These are phyloP conservation scores for Dasypus novemcinctus DNA, from an alignment of 2,113 vertebrate genomes.

Conservation along the genomic window DNA sequence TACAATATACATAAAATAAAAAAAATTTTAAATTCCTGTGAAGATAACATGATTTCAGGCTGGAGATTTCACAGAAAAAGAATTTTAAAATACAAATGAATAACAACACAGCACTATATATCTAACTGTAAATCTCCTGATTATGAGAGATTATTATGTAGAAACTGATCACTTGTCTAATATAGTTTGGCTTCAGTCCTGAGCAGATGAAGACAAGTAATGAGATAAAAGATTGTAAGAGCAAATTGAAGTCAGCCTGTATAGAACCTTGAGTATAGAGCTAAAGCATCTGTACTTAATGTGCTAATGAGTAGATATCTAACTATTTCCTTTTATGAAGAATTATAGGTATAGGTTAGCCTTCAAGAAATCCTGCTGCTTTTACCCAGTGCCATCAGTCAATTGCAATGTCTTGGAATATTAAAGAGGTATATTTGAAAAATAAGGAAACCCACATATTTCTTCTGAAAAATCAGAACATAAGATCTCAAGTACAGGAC, in stretches of 20 bases:
- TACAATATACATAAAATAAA: not conserved
- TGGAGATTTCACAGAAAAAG: not conserved
- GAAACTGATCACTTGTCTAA: not conserved
- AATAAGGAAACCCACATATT: not conserved
- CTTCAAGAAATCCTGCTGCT: not conserved
- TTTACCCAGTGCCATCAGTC: not conserved
- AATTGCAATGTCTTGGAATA: not conserved
- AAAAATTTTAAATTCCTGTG: not conserved
- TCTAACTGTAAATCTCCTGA: not conserved
- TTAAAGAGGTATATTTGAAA: not conserved
- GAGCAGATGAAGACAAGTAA: not conserved
- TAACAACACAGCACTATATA: too few species aligned
- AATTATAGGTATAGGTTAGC: not conserved
- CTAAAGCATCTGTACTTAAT: not conserved
- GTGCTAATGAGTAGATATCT: not conserved
- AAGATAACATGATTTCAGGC: not conserved
- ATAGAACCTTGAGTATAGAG: not conserved
- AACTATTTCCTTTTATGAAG: not conserved
- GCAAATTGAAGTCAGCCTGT: not conserved
- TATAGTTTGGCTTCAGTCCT: not conserved
- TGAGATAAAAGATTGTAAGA: not conserved
- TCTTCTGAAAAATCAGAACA: not conserved
- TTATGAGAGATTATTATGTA: not conserved
- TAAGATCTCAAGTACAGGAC: not conserved
- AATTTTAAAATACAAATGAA: not conserved